A percentile compares a stretch with the other conserved stretches of the same genome.
Conservation (phyloP, 2,888 invertebrate species). For the Aplocera efformata region DNA sequence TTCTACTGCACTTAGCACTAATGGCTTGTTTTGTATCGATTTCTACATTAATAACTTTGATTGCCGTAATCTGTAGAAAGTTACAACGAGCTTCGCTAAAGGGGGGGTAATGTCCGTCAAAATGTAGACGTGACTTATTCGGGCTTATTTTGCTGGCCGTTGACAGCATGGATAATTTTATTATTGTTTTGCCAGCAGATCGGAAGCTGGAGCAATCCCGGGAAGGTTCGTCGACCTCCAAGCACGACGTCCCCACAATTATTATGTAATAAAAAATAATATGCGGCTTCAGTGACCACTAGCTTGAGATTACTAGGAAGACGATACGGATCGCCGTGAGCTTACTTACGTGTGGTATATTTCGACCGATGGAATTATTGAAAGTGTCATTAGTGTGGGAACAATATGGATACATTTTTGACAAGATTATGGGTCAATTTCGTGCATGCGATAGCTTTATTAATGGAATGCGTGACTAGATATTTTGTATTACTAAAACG, state of each 20-base stretch:
- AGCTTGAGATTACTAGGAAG: conserved; percentile 48
- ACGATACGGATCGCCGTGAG: conserved; percentile 27
- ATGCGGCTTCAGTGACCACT: conserved; percentile 46
- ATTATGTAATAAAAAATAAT: conserved; percentile 64
- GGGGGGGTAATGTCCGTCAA: conserved; percentile 45
- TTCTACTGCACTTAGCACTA: conserved; percentile 5
- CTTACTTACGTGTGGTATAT: conserved; percentile 4
- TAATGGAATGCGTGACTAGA: neutral
- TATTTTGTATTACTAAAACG: too few species aligned
- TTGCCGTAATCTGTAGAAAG: conserved; percentile 29
- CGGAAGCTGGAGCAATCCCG: conserved; percentile 45
- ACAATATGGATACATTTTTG: conserved; percentile 6
- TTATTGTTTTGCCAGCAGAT: conserved; percentile 46
- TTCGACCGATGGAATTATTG: conserved; percentile 6
- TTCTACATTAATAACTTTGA: conserved; percentile 28
- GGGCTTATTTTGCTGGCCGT: conserved; percentile 36
- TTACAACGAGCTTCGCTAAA: conserved; percentile 32
- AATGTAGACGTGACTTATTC: conserved; percentile 50
- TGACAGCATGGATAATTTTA: conserved; percentile 60
- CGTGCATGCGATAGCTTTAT: conserved; percentile 10
- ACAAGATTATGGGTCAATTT: conserved; percentile 9
- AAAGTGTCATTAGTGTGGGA: conserved; percentile 19
- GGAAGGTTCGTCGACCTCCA: conserved; percentile 51
- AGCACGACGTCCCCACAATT: conserved; percentile 56
- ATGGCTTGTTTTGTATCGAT: conserved; percentile 22